Base-by-base conservation (phyloP, 2,797 vertebrate species). In the Coranthus polyacanthus region DNA sequence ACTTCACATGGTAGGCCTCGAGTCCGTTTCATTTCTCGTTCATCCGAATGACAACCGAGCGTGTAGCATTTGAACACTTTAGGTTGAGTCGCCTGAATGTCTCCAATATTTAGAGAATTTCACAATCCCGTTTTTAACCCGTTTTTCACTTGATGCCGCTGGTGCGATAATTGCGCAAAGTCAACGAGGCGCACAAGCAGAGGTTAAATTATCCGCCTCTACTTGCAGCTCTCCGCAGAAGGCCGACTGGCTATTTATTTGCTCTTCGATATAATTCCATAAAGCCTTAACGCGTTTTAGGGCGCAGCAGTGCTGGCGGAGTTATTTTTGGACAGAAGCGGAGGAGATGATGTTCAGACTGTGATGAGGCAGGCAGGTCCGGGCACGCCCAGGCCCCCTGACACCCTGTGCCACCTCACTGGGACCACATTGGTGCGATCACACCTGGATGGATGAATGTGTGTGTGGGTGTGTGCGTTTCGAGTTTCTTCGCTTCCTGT, bases 391-490 rank as follows among this genome's bases (percentile, higher is more conserved):
- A 58, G 76, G 68, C 62, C 89, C 80, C 88, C 58, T 47, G 88
- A 82, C 62, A 82, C 89, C 52, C 2, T 26, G 68, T 66, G 49
- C 52, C 82, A 81, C 63, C 78, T 88, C 89, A 62, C 72, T 82
- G 90, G 80, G 85, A 81, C 70, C 58, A 75, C 85, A 85, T 86
- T 85, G 81, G 86, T 88, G 92, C 75, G 85, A 93, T 92, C 91
- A 83, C 89, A 87, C 90, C 78, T 87, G 78, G 62, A 79, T 75
- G 65, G 1, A 29, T 53, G 38, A 16, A 42, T 64, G 57, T 53
- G 59, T 54, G 47, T 73, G 24, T 38, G 56, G 37, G 63, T 42
- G 17, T 26, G 18, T 24, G 36, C 22, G 32, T 52, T 59, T 52
- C 50, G 3, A 66, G 18, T 34, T 46, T 51, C 29, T 46, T 50